Conservation (phyloP, 2,797 vertebrate genomes). For the Polyboroides typus region DNA sequence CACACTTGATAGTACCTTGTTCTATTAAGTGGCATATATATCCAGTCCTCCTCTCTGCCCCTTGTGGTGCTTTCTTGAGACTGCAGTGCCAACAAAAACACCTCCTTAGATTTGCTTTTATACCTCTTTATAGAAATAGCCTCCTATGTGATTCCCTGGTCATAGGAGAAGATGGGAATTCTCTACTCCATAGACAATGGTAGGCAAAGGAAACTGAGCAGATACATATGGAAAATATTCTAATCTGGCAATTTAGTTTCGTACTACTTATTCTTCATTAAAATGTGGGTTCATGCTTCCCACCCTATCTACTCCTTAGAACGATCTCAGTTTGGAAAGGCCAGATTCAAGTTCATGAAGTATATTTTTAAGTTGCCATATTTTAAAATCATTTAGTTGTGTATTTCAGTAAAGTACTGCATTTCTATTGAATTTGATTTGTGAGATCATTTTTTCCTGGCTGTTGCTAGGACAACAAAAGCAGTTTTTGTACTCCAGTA, state of each 20-base stretch:
- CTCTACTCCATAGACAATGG: neutral
- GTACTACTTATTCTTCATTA: neutral
- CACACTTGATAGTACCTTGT: neutral
- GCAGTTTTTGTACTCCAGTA: constrained; percentile 3
- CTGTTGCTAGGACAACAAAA: constrained; percentile 79
- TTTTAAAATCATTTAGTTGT: constrained; percentile 50
- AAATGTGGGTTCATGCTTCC: neutral
- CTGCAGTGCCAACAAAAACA: neutral
- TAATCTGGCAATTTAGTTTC: neutral
- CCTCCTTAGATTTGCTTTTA: neutral
- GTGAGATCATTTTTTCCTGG: constrained; percentile 34
- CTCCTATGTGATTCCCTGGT: neutral
- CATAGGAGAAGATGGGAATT: neutral
- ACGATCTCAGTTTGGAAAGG: neutral
- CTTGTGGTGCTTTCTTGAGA: neutral
- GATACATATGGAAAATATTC: neutral
- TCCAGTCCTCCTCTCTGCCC: neutral
- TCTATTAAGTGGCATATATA: neutral
- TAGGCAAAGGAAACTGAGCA: neutral
- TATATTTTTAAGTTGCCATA: constrained; percentile 40
- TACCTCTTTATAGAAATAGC: neutral
- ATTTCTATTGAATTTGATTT: constrained; percentile 64
- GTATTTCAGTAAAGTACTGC: constrained; percentile 45
- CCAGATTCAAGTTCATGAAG: neutral
- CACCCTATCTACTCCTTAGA: neutral